phyloP scores from a whole-genome alignment of 2,888 invertebrate species.

The Phragmatobia fuliginosa region DNA sequence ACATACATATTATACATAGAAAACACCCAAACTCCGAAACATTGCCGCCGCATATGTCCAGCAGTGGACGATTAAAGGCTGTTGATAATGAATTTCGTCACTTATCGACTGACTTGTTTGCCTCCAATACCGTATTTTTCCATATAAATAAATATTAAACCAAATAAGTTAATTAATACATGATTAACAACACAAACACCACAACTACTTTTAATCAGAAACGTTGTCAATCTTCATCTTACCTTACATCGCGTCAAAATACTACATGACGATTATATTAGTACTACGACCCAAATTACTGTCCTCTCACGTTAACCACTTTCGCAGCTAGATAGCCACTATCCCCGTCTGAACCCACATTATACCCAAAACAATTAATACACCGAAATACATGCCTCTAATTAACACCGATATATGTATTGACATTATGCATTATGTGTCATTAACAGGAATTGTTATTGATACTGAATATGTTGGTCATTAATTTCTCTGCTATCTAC shows the following conservation, averaged over 20 bases:
- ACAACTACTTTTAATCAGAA: background rate
- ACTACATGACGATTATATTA: background rate
- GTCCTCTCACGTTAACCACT: background rate
- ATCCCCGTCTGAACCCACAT: conserved; percentile 18
- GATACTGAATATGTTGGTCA: background rate
- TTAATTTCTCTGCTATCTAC: background rate
- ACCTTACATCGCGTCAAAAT: background rate
- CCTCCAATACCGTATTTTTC: no score
- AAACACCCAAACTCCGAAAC: no score
- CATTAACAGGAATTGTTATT: conserved; percentile 33
- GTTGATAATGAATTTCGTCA: no score
- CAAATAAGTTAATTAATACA: background rate
- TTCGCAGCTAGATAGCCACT: background rate
- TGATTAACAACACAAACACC: background rate
- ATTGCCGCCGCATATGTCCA: no score
- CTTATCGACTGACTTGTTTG: no score
- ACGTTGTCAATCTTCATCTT: no score
- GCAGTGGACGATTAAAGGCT: no score
- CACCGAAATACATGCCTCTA: conserved; percentile 32
- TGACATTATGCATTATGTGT: conserved; percentile 31
- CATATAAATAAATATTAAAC: background rate
- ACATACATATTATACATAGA: no score
- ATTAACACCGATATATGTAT: conserved; percentile 41
- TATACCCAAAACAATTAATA: conserved; percentile 40
- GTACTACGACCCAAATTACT: background rate